Evolutionary conservation across 1,140 invertebrate species (phyloP).

Genomic region (Listronotus oregonensis): DNA sequence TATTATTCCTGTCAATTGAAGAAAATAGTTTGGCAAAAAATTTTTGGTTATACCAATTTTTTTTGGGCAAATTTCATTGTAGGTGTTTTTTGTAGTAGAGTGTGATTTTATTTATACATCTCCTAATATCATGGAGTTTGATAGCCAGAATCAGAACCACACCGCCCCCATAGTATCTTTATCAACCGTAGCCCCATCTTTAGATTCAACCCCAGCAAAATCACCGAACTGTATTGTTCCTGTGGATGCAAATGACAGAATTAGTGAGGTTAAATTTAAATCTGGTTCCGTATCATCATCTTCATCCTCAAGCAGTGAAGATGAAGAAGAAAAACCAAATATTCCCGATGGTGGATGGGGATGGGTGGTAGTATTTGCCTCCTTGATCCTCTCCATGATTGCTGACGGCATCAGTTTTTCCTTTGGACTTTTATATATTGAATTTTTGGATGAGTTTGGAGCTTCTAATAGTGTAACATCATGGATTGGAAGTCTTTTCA

Average conservation of each 20-base stretch:
- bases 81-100: neutral
- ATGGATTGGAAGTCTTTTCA: conserved; percentile 87
- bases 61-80: neutral
- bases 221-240: conserved; percentile 15
- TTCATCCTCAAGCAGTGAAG: conserved; percentile 26
- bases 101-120: neutral
- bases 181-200: conserved; percentile 44
- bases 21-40: neutral
- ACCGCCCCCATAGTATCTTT: conserved; percentile 56
- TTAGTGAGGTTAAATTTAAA: conserved; percentile 35
- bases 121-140: conserved; percentile 2
- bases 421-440: conserved; percentile 86
- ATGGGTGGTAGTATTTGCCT: conserved; percentile 86
- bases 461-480: conserved; percentile 82
- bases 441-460: conserved; percentile 84
- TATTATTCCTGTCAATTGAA: conserved; percentile 40
- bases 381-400: conserved; percentile 86
- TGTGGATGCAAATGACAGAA: conserved; percentile 9
- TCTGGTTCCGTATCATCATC: conserved; percentile 16
- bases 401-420: conserved; percentile 95
- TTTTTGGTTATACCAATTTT: conserved; percentile 8
- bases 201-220: conserved; percentile 37
- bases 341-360: conserved; percentile 80
- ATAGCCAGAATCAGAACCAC: neutral
- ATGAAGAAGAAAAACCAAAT: conserved; percentile 54